Base-by-base conservation (phyloP, 2,113 vertebrate genomes). In the Syngnathus scovelli region DNA sequence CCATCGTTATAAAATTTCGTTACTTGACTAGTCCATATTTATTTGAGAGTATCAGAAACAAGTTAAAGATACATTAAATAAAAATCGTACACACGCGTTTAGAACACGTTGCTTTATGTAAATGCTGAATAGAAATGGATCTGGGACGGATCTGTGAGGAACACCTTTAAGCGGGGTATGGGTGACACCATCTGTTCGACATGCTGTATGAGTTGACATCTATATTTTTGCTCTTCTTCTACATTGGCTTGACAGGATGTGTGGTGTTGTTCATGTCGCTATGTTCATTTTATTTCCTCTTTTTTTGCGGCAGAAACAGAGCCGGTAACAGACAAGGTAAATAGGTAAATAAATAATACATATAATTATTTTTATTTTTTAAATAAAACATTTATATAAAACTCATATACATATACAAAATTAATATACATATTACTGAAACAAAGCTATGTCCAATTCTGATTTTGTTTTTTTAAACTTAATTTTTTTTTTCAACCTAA, bases 291-390 rank as follows among this genome's bases (percentile, higher is more conserved):
- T 44, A 11, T 19, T 39, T 59, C 0, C 77, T 67, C 66, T 59
- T 13, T n/a, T 56, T 36, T 41, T 63, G 49, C 67, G 4, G 46
- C 5, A 16, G 16, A 55, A 33, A 8, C 64, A 91, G 86, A 79
- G 2, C 74, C 85, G 37, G 39, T 21, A 39, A 19, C 75, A 13
- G 82, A 84, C 33, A 67, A 9, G 0, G 70, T 43, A n/a, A n/a
- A n/a, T n/a, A n/a, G n/a, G n/a, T n/a, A n/a, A n/a, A n/a, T n/a
- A n/a, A n/a, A n/a, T n/a, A n/a, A n/a, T n/a, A n/a, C n/a, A n/a
- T n/a, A n/a, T n/a, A n/a, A n/a, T n/a, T n/a, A n/a, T n/a, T n/a
- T n/a, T n/a, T n/a, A n/a, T n/a, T n/a, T n/a, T n/a, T n/a, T n/a
- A n/a, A n/a, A n/a, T n/a, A n/a, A n/a, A n/a, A n/a, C n/a, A n/a